Evolutionary conservation across 53 echinoderm and acorn worm species (phyloP), one percentile per base, ranked within the genome.

Genomic region (Luidia sarsii): DNA sequence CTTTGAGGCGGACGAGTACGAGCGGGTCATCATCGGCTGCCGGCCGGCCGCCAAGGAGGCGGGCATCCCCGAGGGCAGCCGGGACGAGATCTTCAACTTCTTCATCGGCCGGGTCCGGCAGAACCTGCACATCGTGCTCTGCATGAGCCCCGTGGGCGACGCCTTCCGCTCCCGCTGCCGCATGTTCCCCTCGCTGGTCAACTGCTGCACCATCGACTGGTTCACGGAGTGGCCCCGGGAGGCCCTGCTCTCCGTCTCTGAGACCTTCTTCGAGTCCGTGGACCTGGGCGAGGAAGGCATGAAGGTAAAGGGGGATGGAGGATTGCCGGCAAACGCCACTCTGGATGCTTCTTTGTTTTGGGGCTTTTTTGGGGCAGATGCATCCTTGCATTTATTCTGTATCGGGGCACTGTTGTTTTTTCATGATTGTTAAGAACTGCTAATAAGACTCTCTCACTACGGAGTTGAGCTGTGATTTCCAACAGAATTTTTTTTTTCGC

Each of bases 131-230:
- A 99, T 99, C 49, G 99, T 99, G 79, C 94, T 99, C 48, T 99
- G 99, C 80, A 99, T 99, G 99, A 99, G 99, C 72, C 99, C 99
- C 31, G 99, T 94, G 22, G 99, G 94, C 28, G 99, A 99, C 30
- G 82, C 94, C 1, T 99, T 99, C 89, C 64, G 99, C 16, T 77
- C 99, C 7, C 72, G 99, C 0, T 99, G 99, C 46, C 87, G 94
- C 29, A 99, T 99, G 99, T 99, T 99, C 70, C 99, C 99, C 0
- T 99, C 99, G 1, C 70, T 99, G 33, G 99, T 99, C 65, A 99
- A 99, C 71, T 99, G 99, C 64, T 99, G 99, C 63, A 99, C 99
- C 66, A 99, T 99, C 60, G 99, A 99, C 50, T 99, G 99, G 99
- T 99, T 99, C 55, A 91, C 87, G 0, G 94, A 99, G 89, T 99